A percentile compares a stretch with the other conserved stretches of the same genome.
Conservation (phyloP, 2,888 invertebrate genomes). For the Fabriciana adippe region DNA sequence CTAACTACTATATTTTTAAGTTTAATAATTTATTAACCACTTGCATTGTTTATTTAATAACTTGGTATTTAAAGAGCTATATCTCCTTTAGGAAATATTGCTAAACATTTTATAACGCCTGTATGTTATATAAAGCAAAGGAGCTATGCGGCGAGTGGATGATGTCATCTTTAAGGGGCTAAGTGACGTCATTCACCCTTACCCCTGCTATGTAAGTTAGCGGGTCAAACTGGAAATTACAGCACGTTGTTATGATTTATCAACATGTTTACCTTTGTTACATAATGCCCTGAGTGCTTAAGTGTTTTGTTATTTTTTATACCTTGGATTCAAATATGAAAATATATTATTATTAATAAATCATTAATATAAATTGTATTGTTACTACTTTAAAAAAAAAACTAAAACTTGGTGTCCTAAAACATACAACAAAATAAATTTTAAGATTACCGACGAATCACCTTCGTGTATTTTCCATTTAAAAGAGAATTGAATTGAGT, state of each 20-base stretch:
- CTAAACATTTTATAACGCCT: conserved; percentile 39
- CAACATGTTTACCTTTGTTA: conserved; percentile 25
- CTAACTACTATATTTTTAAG: too few relatives aligned
- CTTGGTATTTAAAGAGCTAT: background rate
- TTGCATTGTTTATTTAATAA: too few relatives aligned
- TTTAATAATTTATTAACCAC: too few relatives aligned
- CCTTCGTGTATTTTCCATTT: too few relatives aligned
- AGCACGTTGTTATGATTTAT: conserved; percentile 36
- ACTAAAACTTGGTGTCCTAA: too few relatives aligned
- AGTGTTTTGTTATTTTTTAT: background rate
- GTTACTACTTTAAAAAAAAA: too few relatives aligned
- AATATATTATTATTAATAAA: too few relatives aligned
- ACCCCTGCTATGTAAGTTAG: conserved; percentile 62
- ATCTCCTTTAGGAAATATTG: background rate
- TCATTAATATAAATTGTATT: too few relatives aligned
- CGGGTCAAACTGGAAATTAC: conserved; percentile 58
- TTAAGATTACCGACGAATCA: too few relatives aligned
- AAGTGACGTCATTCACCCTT: conserved; percentile 62
- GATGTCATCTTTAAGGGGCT: conserved; percentile 69
- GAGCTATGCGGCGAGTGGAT: conserved; percentile 44
- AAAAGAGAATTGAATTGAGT: too few relatives aligned
- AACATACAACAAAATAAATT: too few relatives aligned
- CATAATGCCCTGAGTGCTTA: conserved; percentile 9
- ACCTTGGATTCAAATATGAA: too few relatives aligned
- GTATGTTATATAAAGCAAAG: conserved; percentile 41